A percentile compares a stretch with the other conserved stretches of the same genome.
These are phyloP conservation scores for Sinohyriopsis cumingii DNA, from an alignment of 2,888 invertebrate genomes.

Conservation along the genomic window DNA sequence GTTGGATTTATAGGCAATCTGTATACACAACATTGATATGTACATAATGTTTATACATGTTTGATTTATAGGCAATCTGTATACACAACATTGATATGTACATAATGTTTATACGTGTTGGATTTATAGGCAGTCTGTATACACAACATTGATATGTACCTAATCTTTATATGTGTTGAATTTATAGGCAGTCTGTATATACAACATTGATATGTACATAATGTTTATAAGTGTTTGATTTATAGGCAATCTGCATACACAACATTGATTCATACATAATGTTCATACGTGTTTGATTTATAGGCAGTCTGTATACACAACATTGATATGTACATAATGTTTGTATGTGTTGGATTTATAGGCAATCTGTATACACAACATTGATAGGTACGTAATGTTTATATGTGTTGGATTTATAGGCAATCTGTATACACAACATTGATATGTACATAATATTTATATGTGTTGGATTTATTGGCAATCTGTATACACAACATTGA, in stretches of 20 bases:
- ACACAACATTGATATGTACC: background rate
- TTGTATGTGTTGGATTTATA: constrained; percentile 28
- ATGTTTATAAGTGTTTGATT: constrained; percentile 4
- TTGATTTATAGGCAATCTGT: constrained; percentile 69
- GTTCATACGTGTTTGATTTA: constrained; percentile 11
- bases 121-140: constrained; percentile 60
- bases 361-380: constrained; percentile 66
- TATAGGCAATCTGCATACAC: constrained; percentile 69
- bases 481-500: constrained; percentile 55
- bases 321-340: background rate
- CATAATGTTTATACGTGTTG: background rate
- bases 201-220: background rate
- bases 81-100: background rate
- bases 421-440: constrained; percentile 59
- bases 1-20: constrained; percentile 68
- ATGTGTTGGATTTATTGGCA: constrained; percentile 50
- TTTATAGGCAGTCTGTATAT: constrained; percentile 58
- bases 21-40: background rate
- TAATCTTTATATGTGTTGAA: background rate
- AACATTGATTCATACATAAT: background rate
- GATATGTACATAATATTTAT: background rate
- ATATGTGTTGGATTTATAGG: constrained; percentile 47
- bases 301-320: constrained; percentile 54
- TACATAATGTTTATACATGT: background rate
- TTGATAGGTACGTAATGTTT: background rate